Base-by-base conservation (phyloP, 2,888 invertebrate genomes). In the Epirrhoe tristata region DNA sequence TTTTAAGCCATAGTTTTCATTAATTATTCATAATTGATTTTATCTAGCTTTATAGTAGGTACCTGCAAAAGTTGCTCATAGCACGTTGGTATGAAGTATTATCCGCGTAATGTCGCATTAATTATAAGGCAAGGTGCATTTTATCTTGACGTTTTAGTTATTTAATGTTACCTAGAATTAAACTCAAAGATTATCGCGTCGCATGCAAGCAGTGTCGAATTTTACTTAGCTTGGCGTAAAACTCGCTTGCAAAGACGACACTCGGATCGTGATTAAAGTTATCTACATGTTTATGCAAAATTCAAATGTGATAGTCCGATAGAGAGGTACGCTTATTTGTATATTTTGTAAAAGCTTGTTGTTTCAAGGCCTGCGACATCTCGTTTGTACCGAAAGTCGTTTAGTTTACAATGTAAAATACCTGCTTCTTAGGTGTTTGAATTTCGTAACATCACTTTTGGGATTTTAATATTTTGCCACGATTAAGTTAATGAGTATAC, bases 351-450 rank as follows among this genome's bases (percentile, higher is more conserved):
- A 85, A 88, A 79, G 77, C 79, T 84, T 81, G 79, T 80, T 75
- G 77, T 78, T 84, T 86, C 91, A 91, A 90, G 91, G 91, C 79
- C 87, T 87, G 83, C 86, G 83, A 88, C 89, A 89, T 87, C 87
- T 86, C 80, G 83, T 81, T 83, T 82, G 75, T 78, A 83, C 85
- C 83, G 85, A 89, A 90, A 89, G 91, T 85, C 78, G 87, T 86
- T 85, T 83, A 83, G 83, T 76, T 83, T 86, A 89, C 86, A 87
- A 83, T 85, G 88, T 89, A 86, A 80, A 81, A 83, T 84, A 85
- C 86, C 73, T 72, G 85, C 85, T 81, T 78, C 64, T 67, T 72
- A 66, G 70, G 70, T 74, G 76, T 81, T 80, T 81, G 79, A 77
- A 77, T 80, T 77, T 77, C 74, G 77, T 77, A 80, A 82, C 75